Conservation (phyloP, 1,140 invertebrate species). For the Orchestia grillus region DNA sequence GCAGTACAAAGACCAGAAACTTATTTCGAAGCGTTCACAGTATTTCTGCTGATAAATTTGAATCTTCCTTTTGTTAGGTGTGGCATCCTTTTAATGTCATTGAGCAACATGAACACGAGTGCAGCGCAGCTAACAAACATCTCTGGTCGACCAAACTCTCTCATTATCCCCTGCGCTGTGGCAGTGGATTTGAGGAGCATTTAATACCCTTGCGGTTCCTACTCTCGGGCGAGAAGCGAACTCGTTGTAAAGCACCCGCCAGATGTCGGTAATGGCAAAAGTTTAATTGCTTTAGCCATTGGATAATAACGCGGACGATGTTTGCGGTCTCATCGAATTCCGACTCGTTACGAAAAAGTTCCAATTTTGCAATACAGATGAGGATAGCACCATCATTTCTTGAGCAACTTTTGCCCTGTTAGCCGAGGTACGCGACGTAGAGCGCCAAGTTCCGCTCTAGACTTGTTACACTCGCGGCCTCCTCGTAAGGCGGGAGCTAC, state of each 20-base stretch:
- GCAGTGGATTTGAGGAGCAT: constrained; percentile 22
- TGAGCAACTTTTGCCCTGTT: constrained; percentile 4
- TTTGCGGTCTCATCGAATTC: constrained; percentile 52
- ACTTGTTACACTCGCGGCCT: not conserved
- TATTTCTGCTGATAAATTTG: no score
- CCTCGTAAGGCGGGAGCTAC: not conserved
- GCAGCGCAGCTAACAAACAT: no score
- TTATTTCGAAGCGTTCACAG: no score
- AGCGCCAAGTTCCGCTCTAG: not conserved
- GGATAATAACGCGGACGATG: constrained; percentile 52
- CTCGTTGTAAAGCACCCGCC: constrained; percentile 45
- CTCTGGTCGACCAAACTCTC: no score
- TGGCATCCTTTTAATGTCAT: no score
- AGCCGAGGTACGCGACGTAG: not conserved
- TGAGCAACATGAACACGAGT: no score
- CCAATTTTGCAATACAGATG: constrained; percentile 50
- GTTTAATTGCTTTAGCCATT: constrained; percentile 55
- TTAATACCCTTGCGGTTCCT: constrained; percentile 28
- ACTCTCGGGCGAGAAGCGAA: not conserved
- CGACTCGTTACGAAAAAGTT: constrained; percentile 52
- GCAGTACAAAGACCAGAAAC: no score
- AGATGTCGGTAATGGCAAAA: constrained; percentile 52
- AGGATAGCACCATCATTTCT: constrained; percentile 30
- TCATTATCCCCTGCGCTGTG: not conserved
- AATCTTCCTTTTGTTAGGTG: no score